Evolutionary conservation across 2,113 vertebrate species (phyloP).

Genomic region (Cryptoleucopteryx plumbea): DNA sequence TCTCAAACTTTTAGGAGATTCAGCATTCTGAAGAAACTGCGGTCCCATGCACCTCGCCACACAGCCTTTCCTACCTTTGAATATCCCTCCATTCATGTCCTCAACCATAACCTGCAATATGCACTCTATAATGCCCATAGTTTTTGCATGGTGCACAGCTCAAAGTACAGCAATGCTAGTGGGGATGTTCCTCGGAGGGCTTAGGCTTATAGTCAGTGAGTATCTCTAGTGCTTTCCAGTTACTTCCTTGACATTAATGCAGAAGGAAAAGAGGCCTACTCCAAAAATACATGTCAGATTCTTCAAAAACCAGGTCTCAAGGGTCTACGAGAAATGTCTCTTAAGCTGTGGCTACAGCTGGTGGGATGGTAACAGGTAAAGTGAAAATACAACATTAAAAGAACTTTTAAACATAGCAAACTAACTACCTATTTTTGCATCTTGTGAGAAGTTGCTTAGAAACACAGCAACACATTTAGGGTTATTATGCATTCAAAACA

Average conservation of each 20-base stretch:
- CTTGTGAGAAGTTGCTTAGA: not conserved
- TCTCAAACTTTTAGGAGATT: not conserved
- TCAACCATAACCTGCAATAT: not conserved
- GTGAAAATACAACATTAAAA: not conserved
- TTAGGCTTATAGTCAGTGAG: not conserved
- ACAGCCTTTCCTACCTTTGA: not conserved
- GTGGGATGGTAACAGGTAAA: not conserved
- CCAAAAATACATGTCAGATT: not conserved
- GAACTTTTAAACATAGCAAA: not conserved
- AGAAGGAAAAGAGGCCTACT: not conserved
- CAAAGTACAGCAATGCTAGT: not conserved
- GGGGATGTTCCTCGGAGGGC: not conserved
- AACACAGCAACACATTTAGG: not conserved
- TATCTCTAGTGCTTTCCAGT: not conserved
- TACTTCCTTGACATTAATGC: not conserved
- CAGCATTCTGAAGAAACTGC: not conserved
- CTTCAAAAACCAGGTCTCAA: not conserved
- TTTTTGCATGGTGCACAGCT: not conserved
- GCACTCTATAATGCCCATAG: not conserved
- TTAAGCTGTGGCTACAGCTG: not conserved
- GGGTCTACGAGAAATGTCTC: not conserved
- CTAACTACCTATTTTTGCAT: not conserved
- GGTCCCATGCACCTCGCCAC: rapidly evolving
- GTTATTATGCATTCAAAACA: not conserved
- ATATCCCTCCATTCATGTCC: not conserved